A percentile compares a stretch with the other conserved stretches of the same genome.
These are phyloP conservation scores for Trissoscelio sp. DNA, from an alignment of 2,888 invertebrate genomes.

Conservation along the genomic window DNA sequence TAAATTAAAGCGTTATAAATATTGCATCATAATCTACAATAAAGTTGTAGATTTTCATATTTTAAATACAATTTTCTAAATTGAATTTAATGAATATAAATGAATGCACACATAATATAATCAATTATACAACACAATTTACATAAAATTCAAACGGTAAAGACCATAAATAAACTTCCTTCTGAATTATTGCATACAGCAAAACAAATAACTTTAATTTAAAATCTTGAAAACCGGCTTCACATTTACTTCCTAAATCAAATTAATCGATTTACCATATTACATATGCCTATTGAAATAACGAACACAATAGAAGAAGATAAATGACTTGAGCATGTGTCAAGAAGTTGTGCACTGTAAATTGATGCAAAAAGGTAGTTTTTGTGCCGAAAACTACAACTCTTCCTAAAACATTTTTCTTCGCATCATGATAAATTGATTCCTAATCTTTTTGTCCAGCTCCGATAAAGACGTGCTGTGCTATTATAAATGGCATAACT, in stretches of 20 bases:
- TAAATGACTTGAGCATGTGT: constrained; percentile 1
- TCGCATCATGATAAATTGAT: constrained; percentile 17
- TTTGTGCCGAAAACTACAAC: not conserved
- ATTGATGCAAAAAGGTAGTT: not conserved
- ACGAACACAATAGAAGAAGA: constrained; percentile 16
- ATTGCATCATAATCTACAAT: not conserved
- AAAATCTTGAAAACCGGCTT: not conserved
- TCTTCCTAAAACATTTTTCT: constrained; percentile 13
- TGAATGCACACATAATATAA: not conserved
- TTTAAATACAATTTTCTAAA: not conserved
- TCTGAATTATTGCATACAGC: too few species aligned
- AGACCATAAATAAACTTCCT: not conserved
- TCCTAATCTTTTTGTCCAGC: constrained; percentile 2
- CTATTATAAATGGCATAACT: too few species aligned
- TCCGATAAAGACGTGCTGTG: not conserved
- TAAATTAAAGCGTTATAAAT: too few species aligned
- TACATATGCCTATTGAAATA: constrained; percentile 6
- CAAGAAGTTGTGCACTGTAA: not conserved
- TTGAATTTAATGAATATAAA: not conserved
- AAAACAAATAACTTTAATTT: constrained; percentile 2
- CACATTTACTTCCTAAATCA: not conserved
- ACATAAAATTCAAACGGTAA: not conserved
- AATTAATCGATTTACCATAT: constrained; percentile 5
- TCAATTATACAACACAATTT: not conserved
- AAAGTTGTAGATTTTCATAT: not conserved